Conservation (phyloP, 2,888 invertebrate species). For the Ctena decussata region DNA sequence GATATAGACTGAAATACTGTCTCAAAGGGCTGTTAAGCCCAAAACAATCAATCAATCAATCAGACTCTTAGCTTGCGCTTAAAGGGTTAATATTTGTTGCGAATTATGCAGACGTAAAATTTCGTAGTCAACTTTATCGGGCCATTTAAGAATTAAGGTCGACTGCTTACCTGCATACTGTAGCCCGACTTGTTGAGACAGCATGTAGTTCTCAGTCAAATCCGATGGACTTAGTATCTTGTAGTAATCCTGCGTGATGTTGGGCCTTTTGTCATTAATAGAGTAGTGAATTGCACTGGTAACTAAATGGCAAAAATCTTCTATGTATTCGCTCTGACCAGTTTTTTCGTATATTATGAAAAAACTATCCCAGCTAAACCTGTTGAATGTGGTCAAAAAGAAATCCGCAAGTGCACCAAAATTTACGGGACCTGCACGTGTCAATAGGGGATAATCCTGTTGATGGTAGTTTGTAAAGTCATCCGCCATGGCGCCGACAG, state of each 20-base stretch:
- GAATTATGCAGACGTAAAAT: no score
- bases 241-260: slow-evolving; percentile 75
- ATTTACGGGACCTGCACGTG: slow-evolving; percentile 86
- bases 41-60: no score
- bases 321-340: slow-evolving; percentile 90
- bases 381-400: slow-evolving; percentile 56
- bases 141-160: background rate
- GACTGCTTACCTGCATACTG: slow-evolving; percentile 78
- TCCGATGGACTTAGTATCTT: slow-evolving; percentile 34
- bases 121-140: no score
- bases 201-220: slow-evolving; percentile 58
- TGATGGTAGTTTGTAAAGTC: slow-evolving; percentile 78
- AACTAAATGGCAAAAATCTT: slow-evolving; percentile 92
- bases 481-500: slow-evolving; percentile 87
- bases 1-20: no score
- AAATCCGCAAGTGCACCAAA: slow-evolving; percentile 74
- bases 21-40: no score
- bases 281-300: slow-evolving; percentile 91
- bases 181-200: slow-evolving; percentile 75
- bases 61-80: no score
- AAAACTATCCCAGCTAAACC: slow-evolving; percentile 68
- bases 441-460: slow-evolving; percentile 91
- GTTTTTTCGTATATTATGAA: slow-evolving; percentile 93
- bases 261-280: slow-evolving; percentile 43
- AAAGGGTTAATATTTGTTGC: no score